phyloP scores from a whole-genome alignment of 2,113 vertebrate genomes.

The Pungitius pungitius region DNA sequence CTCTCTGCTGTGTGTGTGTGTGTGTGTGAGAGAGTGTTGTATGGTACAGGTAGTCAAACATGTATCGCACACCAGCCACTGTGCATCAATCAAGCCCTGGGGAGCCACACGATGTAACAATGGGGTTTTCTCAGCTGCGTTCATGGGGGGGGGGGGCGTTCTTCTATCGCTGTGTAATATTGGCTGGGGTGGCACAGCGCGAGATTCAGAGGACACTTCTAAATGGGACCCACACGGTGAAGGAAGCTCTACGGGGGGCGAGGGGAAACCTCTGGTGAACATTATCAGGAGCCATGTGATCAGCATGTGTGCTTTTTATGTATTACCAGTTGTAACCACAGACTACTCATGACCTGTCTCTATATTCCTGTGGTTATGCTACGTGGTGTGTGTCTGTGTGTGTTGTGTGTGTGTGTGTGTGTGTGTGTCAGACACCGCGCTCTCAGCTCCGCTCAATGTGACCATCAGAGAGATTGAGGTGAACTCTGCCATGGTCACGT shows the following conservation, averaged over 20 bases:
- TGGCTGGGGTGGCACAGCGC: constrained; percentile 20
- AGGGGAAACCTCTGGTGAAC: too few relatives aligned
- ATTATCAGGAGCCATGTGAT: too few relatives aligned
- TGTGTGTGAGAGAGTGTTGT: background rate
- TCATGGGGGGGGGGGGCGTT: constrained; percentile 24
- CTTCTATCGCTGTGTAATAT: constrained; percentile 19
- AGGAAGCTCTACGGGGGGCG: too few relatives aligned
- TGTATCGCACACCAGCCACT: constrained; percentile 26
- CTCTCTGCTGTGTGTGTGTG: constrained; percentile 28
- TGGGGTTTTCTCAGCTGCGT: background rate
- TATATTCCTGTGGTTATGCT: constrained; percentile 20
- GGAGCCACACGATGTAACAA: background rate
- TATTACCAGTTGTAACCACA: constrained; percentile 11
- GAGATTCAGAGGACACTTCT: constrained; percentile 5
- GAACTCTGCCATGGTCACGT: constrained; percentile 93
- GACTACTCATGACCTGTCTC: constrained; percentile 38
- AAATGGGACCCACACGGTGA: background rate
- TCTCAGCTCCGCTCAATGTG: constrained; percentile 95
- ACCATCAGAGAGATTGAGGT: constrained; percentile 93
- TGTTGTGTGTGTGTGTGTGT: constrained; percentile 6
- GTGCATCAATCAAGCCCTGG: constrained; percentile 14
- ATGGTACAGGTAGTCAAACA: constrained; percentile 31
- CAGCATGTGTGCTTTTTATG: constrained; percentile 8
- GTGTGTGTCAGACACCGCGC: constrained; percentile 84
- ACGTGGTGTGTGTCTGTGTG: constrained; percentile 1